Evolutionary conservation across 2,113 vertebrate species (phyloP).

Genomic region (Hystrix brachyura): DNA sequence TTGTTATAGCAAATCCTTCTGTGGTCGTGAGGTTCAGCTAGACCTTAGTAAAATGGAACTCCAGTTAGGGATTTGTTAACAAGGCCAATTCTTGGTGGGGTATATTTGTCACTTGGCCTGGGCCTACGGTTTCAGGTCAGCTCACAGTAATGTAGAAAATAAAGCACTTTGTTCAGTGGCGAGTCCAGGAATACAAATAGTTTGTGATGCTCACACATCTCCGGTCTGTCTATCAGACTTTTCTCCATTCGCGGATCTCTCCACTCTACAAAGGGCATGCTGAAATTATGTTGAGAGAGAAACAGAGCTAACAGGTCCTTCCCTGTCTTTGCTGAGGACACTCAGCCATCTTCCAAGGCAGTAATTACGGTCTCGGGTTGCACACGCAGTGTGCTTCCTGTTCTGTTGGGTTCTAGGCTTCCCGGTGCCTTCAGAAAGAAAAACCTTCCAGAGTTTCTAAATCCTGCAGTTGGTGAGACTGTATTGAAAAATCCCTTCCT

Average conservation of each 20-base stretch:
- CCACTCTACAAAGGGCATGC: not conserved
- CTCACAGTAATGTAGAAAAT: constrained; percentile 6
- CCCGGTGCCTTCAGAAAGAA: not conserved
- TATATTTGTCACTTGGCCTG: constrained; percentile 64
- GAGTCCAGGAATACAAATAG: not conserved
- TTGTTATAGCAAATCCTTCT: constrained; percentile 55
- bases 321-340: not conserved
- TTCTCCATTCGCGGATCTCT: not conserved
- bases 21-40: constrained; percentile 2
- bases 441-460: constrained; percentile 54
- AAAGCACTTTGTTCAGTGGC: constrained; percentile 41
- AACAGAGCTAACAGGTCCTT: not conserved
- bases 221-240: not conserved
- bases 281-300: not conserved
- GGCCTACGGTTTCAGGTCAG: constrained; percentile 57
- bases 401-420: not conserved
- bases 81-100: constrained; percentile 72
- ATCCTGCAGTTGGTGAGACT: not conserved
- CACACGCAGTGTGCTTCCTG: not conserved
- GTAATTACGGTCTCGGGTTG: not conserved
- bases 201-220: not conserved
- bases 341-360: not conserved
- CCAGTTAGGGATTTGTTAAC: constrained; percentile 63
- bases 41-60: constrained; percentile 56
- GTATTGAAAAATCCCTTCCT: constrained; percentile 67